These are phyloP conservation scores for Ariopsis seemanni DNA, from an alignment of 2,113 vertebrate genomes.

Conservation along the genomic window DNA sequence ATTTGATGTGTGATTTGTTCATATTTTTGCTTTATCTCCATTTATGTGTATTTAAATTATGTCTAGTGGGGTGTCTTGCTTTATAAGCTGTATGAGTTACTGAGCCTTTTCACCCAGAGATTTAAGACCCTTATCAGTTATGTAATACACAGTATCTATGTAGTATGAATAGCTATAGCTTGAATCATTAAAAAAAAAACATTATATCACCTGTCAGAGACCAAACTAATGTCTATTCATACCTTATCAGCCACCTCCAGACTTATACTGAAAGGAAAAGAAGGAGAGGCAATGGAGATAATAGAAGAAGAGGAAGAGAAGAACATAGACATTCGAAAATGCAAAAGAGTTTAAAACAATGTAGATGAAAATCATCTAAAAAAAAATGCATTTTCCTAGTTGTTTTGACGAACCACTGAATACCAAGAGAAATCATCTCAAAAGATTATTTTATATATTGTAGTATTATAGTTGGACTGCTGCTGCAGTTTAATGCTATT, in stretches of 20 bases:
- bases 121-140: background rate
- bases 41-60: background rate
- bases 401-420: background rate
- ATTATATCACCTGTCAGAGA: slow-evolving; percentile 12
- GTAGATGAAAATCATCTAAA: background rate
- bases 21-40: background rate
- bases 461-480: background rate
- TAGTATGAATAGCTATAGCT: background rate
- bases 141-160: background rate
- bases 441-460: too few relatives aligned
- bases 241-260: slow-evolving; percentile 24
- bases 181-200: background rate
- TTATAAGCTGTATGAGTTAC: background rate
- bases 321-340: background rate
- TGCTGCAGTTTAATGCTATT: background rate
- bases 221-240: slow-evolving; percentile 10
- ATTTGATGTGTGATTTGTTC: background rate
- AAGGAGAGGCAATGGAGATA: background rate
- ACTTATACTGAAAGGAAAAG: background rate
- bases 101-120: background rate
- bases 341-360: background rate
- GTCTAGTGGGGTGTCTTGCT: background rate
- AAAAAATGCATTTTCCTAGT: background rate
- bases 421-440: background rate
- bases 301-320: background rate